Evolutionary conservation across 2,888 invertebrate species (phyloP).

Genomic region (Drosophila monieri): DNA sequence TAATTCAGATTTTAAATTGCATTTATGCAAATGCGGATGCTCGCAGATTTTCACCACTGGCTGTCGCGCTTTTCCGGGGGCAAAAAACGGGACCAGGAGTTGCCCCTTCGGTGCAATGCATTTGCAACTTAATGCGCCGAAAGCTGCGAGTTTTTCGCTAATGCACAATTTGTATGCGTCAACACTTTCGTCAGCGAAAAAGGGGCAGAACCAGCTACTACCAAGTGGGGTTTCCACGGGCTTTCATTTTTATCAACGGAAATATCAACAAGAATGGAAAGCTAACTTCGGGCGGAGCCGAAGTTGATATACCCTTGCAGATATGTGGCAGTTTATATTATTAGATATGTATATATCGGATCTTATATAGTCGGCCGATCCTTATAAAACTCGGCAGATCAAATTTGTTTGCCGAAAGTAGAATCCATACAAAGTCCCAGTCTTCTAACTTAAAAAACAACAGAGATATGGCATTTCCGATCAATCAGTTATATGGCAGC

Average conservation of each 20-base stretch:
- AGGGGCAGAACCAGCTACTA: neutral
- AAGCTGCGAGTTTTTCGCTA: conserved; percentile 78
- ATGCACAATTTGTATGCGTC: conserved; percentile 80
- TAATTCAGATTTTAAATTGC: conserved; percentile 80
- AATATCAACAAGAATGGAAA: no score
- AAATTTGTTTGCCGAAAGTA: no score
- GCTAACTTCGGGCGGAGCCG: no score
- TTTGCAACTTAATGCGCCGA: conserved; percentile 77
- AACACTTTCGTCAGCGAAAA: conserved; percentile 68
- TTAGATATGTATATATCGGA: no score
- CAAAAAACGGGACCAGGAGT: conserved; percentile 8
- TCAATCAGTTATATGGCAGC: no score
- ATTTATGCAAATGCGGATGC: conserved; percentile 80
- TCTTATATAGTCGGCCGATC: no score
- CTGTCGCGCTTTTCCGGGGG: conserved; percentile 44
- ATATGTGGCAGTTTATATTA: no score
- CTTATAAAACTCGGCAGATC: no score
- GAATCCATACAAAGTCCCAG: no score
- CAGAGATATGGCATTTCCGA: no score
- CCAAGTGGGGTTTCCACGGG: conserved; percentile 6
- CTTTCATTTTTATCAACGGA: conserved; percentile 70
- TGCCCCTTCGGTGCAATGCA: conserved; percentile 50
- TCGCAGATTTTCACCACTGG: conserved; percentile 77
- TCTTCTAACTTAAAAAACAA: no score
- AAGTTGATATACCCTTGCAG: no score